Evolutionary conservation across 2,888 invertebrate species (phyloP).

Genomic region (Bombylius major): DNA sequence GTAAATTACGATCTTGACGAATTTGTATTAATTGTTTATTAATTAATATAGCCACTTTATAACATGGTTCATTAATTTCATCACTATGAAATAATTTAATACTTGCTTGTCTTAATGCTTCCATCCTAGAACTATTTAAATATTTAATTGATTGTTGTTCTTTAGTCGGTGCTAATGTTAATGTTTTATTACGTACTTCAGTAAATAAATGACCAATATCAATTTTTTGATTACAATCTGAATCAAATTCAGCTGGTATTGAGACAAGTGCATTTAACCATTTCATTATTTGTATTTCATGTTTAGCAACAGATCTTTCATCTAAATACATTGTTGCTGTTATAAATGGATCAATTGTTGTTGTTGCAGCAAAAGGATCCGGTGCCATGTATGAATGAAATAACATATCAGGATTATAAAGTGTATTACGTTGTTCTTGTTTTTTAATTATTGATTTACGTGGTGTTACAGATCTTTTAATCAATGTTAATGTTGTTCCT

Average conservation of each 20-base stretch:
- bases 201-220: conserved; percentile 65
- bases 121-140: conserved; percentile 52
- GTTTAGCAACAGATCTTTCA: conserved; percentile 51
- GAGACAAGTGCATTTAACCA: conserved; percentile 69
- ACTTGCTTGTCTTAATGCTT: conserved; percentile 53
- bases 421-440: conserved; percentile 16
- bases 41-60: conserved; percentile 55
- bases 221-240: conserved; percentile 46
- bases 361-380: conserved; percentile 41
- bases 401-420: conserved; percentile 33
- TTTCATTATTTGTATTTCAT: conserved; percentile 58
- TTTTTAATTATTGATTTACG: conserved; percentile 16
- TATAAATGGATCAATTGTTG: conserved; percentile 53
- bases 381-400: conserved; percentile 36
- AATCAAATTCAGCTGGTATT: conserved; percentile 58
- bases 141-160: conserved; percentile 56
- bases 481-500: conserved; percentile 19
- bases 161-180: conserved; percentile 54
- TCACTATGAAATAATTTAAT: conserved; percentile 49
- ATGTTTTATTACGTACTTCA: conserved; percentile 54
- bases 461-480: conserved; percentile 27
- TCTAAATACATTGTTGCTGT: conserved; percentile 54
- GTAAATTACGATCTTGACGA: conserved; percentile 64
- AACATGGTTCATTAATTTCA: conserved; percentile 49
- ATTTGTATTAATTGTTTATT: conserved; percentile 63